Percentiles rank a stretch among this genome's conserved stretches.
phyloP scores from a whole-genome alignment of 2,113 vertebrate genomes.

The Mastomys natalensis region DNA sequence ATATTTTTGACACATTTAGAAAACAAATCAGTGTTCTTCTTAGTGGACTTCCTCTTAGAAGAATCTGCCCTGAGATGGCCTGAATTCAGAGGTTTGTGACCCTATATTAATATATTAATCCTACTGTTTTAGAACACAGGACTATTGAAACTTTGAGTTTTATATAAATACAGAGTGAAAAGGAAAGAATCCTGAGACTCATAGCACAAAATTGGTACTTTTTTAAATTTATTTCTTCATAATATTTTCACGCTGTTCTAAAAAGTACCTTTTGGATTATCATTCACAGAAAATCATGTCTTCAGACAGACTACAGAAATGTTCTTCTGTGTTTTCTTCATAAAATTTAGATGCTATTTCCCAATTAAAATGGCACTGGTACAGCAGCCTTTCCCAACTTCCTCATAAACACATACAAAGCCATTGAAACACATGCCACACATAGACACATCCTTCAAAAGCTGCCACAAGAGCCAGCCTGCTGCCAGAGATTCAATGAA shows the following conservation, averaged over 20 bases:
- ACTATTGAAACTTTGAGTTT: slow-evolving; percentile 60
- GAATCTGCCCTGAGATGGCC: slow-evolving; percentile 26
- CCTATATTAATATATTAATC: slow-evolving; percentile 59
- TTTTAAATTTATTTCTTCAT: slow-evolving; percentile 68
- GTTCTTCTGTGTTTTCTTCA: slow-evolving; percentile 24
- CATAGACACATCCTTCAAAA: background rate
- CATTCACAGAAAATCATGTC: slow-evolving; percentile 54
- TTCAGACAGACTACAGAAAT: slow-evolving; percentile 38
- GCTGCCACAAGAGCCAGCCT: background rate
- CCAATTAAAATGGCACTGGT: slow-evolving; percentile 38
- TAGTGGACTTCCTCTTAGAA: slow-evolving; percentile 28
- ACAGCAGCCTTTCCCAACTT: slow-evolving; percentile 10
- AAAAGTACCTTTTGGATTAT: slow-evolving; percentile 19
- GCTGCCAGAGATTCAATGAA: background rate
- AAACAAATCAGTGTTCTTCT: slow-evolving; percentile 32
- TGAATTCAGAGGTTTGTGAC: slow-evolving; percentile 36
- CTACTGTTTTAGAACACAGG: background rate
- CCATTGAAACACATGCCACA: background rate
- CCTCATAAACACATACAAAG: slow-evolving; percentile 5
- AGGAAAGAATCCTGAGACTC: slow-evolving; percentile 48
- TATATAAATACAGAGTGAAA: slow-evolving; percentile 52
- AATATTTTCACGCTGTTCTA: slow-evolving; percentile 60
- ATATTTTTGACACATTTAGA: slow-evolving; percentile 10
- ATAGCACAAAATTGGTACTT: slow-evolving; percentile 17
- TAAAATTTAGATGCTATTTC: slow-evolving; percentile 57